phyloP scores from a whole-genome alignment of 2,888 invertebrate genomes.

The Synanthedon formicaeformis region DNA sequence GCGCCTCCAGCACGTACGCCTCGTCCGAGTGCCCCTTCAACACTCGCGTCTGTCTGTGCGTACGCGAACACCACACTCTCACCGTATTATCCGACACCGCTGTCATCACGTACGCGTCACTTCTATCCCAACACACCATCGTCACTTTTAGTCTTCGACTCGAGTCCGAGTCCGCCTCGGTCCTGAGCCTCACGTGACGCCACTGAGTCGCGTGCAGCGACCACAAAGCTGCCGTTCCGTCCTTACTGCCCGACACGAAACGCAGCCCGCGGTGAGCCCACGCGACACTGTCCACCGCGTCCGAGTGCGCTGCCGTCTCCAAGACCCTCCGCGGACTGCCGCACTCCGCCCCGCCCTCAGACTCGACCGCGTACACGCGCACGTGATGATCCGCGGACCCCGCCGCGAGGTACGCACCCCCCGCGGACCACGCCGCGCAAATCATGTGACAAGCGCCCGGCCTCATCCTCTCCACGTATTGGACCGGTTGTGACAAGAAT shows the following conservation, averaged over 20 bases:
- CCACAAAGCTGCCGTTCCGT: conserved; percentile 96
- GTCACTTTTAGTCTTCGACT: conserved; percentile 72
- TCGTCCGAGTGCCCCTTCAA: conserved; percentile 90
- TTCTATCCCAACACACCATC: conserved; percentile 96
- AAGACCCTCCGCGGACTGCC: conserved; percentile 80
- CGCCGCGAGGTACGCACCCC: conserved; percentile 80
- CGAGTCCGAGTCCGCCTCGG: conserved; percentile 14
- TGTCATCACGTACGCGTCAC: conserved; percentile 86
- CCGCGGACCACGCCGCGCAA: conserved; percentile 75
- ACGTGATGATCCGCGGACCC: conserved; percentile 96
- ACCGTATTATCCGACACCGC: conserved; percentile 89
- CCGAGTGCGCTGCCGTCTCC: conserved; percentile 85
- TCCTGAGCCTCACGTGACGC: conserved; percentile 79
- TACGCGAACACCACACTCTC: conserved; percentile 83
- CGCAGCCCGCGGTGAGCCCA: conserved; percentile 91
- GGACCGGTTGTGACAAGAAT: conserved; percentile 81
- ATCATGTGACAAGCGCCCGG: conserved; percentile 97
- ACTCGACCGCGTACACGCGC: conserved; percentile 87
- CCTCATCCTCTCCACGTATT: conserved; percentile 91
- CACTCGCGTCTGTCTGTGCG: conserved; percentile 73
- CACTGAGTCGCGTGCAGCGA: conserved; percentile 90
- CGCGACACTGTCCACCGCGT: conserved; percentile 95
- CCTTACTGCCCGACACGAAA: conserved; percentile 95
- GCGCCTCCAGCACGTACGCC: conserved; percentile 93
- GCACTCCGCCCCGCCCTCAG: conserved; percentile 80